Conservation (phyloP, 1,140 invertebrate genomes). For the Hydropsyche tenuis region DNA sequence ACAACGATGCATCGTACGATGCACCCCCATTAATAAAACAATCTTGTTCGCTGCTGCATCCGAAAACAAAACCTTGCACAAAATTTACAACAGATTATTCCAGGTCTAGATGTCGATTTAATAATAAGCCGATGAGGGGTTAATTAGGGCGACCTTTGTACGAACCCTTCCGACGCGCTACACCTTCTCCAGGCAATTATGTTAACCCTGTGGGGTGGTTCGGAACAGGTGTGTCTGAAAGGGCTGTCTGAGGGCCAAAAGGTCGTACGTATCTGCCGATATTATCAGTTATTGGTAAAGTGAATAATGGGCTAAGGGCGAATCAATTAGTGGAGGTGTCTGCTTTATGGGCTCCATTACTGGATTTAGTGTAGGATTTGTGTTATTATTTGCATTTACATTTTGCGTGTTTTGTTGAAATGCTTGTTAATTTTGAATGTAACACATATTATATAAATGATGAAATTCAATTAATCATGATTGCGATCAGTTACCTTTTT, state of each 20-base stretch:
- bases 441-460: not conserved
- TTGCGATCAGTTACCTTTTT: constrained; percentile 12
- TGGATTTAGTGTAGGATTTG: no score
- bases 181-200: constrained; percentile 2
- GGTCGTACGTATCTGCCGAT: not conserved
- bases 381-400: no score
- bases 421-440: no score
- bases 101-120: constrained; percentile 15
- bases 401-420: no score
- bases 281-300: constrained; percentile 7
- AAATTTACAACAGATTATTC: no score
- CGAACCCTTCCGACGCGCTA: not conserved
- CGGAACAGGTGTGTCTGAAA: not conserved
- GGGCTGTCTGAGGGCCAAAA: not conserved
- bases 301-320: constrained; percentile 13
- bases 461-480: constrained; percentile 33
- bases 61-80: no score
- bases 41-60: no score
- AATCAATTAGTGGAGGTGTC: constrained; percentile 13
- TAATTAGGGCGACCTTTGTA: constrained; percentile 35
- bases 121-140: constrained; percentile 36
- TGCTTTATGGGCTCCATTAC: constrained; percentile 2
- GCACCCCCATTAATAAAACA: no score
- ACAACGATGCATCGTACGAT: no score
- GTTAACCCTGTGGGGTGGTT: not conserved